A percentile compares a stretch with the other conserved stretches of the same genome.
Conservation (phyloP, 2,888 invertebrate species). For the Phengaris arion region DNA sequence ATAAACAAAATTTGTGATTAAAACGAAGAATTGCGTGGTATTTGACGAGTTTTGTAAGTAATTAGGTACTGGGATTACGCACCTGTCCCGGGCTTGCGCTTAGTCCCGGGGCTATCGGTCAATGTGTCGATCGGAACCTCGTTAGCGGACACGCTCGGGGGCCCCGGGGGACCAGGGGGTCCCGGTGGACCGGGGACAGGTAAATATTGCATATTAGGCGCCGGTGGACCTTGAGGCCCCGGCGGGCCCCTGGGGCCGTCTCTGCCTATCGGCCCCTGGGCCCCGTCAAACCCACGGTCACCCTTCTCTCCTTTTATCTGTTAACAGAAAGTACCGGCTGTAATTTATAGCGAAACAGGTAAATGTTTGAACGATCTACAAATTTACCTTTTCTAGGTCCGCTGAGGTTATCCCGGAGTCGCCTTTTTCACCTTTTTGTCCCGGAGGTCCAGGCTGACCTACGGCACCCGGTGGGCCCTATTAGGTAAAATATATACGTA, state of each 20-base stretch:
- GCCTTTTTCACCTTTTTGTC: constrained; percentile 86
- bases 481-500: constrained; percentile 36
- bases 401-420: constrained; percentile 74
- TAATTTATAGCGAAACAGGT: constrained; percentile 15
- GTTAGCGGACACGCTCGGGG: constrained; percentile 50
- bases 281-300: constrained; percentile 84
- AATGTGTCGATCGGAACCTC: constrained; percentile 61
- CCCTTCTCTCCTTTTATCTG: constrained; percentile 83
- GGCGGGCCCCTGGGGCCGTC: constrained; percentile 82
- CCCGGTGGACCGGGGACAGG: constrained; percentile 88
- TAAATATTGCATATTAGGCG: constrained; percentile 81
- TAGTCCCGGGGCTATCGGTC: constrained; percentile 68
- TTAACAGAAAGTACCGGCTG: constrained; percentile 40
- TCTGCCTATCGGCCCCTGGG: constrained; percentile 67
- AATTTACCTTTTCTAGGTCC: constrained; percentile 66
- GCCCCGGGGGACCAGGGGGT: constrained; percentile 82
- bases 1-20: no score
- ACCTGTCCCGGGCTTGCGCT: constrained; percentile 60
- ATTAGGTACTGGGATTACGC: constrained; percentile 31
- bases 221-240: constrained; percentile 70
- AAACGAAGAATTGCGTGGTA: neutral
- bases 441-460: constrained; percentile 81
- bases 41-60: constrained; percentile 16
- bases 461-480: constrained; percentile 86
- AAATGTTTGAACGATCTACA: constrained; percentile 22